A percentile compares a stretch with the other conserved stretches of the same genome.
Conservation (phyloP, 2,113 vertebrate genomes). For the Alethe castanea region DNA sequence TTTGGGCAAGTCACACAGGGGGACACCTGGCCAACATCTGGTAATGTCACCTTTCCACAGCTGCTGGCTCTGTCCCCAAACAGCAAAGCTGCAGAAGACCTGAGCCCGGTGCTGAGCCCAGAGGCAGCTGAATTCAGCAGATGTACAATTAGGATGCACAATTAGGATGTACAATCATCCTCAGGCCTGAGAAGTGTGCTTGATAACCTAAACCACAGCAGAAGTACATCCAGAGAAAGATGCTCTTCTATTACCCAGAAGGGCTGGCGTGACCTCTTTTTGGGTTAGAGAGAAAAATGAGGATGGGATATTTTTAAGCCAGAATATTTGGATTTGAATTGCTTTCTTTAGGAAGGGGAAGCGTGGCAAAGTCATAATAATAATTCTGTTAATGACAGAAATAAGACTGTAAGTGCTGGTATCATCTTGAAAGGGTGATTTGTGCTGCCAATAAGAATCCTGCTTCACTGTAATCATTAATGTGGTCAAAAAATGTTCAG, state of each 20-base stretch:
- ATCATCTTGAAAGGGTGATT: conserved; percentile 30
- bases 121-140: neutral
- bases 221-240: neutral
- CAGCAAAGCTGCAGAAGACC: neutral
- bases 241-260: neutral
- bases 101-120: neutral
- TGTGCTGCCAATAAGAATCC: conserved; percentile 18
- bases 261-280: neutral
- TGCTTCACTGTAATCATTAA: neutral
- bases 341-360: neutral
- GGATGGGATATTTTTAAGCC: conserved; percentile 2
- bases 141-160: neutral
- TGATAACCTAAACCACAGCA: neutral
- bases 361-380: neutral
- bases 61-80: neutral
- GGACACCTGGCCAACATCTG: neutral
- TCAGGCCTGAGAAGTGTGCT: neutral
- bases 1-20: neutral
- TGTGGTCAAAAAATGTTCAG: neutral
- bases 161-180: neutral
- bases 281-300: neutral
- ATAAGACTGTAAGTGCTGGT: neutral
- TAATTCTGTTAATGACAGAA: conserved; percentile 33
- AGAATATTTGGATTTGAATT: neutral
- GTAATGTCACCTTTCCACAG: neutral